Base-by-base conservation (phyloP, 1,140 invertebrate species). In the Lepidostoma basale region DNA sequence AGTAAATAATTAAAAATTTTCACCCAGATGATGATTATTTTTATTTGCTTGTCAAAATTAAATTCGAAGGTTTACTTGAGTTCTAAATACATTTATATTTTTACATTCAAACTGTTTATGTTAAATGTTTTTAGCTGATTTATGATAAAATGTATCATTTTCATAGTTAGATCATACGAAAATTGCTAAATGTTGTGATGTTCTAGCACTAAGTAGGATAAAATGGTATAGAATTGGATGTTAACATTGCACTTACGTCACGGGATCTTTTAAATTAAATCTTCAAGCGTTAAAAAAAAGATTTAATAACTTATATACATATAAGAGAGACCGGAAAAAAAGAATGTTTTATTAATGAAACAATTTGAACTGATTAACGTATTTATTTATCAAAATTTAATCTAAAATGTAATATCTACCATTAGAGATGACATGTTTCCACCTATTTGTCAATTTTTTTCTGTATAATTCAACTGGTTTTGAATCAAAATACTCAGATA, bases 161-260 rank as follows among this genome's bases (percentile, higher is more conserved):
- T 2, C 23, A 14, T 28, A 18, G 26, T 28, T 54, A 30, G 8
- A 36, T 54, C 12, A 33, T 18, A 33, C 8, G 14, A 28, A 54
- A 54, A 54, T 33, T 54, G 49, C 49, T 54, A 12, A 33, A 14
- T 54, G 49, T 54, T 54, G 49, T 54, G 26, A 54, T 28, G 26
- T 54, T 54, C 33, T 54, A 54, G 49, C 49, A 54, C 33, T 54
- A 54, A 54, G 49, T 54, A 54, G 26, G 0, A 30, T 33, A 20
- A 22, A 28, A 52, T 52, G 8, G n/a, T n/a, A n/a, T 28, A 54
- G 49, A 28, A 16, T 16, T 16, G 23, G 23, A 54, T 2, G 6
- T 45, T 10, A 18, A 45, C 44, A 45, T 4, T 45, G 44, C 44
- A 20, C 18, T 54, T 54, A n/a, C 6, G 6, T 36, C n/a, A 8